Conservation (phyloP, 1,140 invertebrate genomes). For the Panonychus citri region DNA sequence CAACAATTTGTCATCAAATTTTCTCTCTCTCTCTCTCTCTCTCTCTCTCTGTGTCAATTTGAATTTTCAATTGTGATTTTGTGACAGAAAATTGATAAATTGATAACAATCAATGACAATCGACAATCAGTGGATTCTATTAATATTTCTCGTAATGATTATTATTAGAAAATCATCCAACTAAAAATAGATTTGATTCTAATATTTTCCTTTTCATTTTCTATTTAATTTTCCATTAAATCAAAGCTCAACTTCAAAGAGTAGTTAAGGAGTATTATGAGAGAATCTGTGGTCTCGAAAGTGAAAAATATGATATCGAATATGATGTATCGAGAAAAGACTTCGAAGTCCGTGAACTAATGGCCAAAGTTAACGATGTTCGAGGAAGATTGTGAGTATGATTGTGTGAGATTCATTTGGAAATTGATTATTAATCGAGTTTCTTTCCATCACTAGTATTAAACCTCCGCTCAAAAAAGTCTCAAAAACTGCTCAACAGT, state of each 20-base stretch:
- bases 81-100: too few relatives aligned
- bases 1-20: too few relatives aligned
- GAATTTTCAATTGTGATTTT: too few relatives aligned
- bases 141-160: too few relatives aligned
- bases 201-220: too few relatives aligned
- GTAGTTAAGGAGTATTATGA: constrained; percentile 84
- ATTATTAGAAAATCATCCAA: too few relatives aligned
- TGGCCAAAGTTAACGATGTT: constrained; percentile 97
- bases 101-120: too few relatives aligned
- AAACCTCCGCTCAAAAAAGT: not conserved
- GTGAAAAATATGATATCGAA: constrained; percentile 97
- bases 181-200: too few relatives aligned
- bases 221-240: too few relatives aligned
- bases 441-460: not conserved
- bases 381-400: constrained; percentile 97
- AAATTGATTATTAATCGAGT: constrained; percentile 1
- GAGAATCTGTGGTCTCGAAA: constrained; percentile 68
- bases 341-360: constrained; percentile 95
- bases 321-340: constrained; percentile 77
- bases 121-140: too few relatives aligned
- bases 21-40: too few relatives aligned
- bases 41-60: too few relatives aligned
- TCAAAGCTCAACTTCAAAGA: constrained; percentile 76
- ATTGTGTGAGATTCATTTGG: constrained; percentile 1
- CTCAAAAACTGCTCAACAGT: constrained; percentile 42